Evolutionary conservation across 2,113 vertebrate genomes (phyloP).

Genomic region (Trichomycterus rosablanca): DNA sequence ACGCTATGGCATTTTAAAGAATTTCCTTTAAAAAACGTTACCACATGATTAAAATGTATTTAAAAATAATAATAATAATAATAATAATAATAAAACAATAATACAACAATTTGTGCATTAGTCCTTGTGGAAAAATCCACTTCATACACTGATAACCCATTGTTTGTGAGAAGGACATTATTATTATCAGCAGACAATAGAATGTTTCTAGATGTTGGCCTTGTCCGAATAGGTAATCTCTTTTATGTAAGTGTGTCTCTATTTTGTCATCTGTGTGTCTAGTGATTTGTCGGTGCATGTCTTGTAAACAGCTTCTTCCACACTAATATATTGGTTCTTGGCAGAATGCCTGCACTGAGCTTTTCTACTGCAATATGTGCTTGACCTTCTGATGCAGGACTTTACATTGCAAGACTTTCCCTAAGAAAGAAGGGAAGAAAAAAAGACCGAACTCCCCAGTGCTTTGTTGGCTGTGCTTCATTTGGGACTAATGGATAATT

Average conservation of each 20-base stretch:
- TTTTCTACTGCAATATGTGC: conserved; percentile 7
- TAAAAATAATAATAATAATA: not conserved
- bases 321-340: not conserved
- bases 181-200: not conserved
- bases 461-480: conserved; percentile 22
- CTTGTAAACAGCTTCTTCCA: not conserved
- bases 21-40: too few species aligned
- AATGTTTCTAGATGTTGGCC: not conserved
- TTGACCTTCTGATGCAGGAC: conserved; percentile 18
- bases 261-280: not conserved
- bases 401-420: conserved; percentile 22
- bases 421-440: conserved; percentile 1
- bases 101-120: too few species aligned
- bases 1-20: too few species aligned
- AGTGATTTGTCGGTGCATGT: not conserved
- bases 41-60: not conserved
- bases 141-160: too few species aligned
- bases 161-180: too few species aligned
- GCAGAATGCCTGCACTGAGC: not conserved
- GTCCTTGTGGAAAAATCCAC: too few species aligned
- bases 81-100: too few species aligned
- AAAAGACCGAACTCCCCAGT: conserved; percentile 3
- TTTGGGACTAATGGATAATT: conserved; percentile 61
- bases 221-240: not conserved
- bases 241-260: not conserved